phyloP scores from a whole-genome alignment of 2,113 vertebrate species.

The Eclectus roratus region DNA sequence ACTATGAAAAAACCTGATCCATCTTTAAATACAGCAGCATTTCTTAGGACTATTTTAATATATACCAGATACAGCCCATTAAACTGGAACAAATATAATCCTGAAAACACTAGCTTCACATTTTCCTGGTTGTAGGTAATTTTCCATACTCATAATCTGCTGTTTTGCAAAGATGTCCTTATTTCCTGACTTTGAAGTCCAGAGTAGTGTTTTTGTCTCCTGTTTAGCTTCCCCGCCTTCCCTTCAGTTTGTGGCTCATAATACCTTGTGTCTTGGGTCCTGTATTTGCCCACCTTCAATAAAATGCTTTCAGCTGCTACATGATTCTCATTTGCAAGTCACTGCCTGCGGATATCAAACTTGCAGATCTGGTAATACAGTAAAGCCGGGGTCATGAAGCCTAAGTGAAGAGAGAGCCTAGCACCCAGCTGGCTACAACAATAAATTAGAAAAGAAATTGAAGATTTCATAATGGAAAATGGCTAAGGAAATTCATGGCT shows the following conservation, averaged over 20 bases:
- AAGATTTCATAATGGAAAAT: constrained; percentile 5
- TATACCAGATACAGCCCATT: constrained; percentile 48
- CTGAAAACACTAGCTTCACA: constrained; percentile 19
- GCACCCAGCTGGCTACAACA: neutral
- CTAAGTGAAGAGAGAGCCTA: neutral
- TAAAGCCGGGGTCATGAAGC: neutral
- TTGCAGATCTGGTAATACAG: neutral
- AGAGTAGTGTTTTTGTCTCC: neutral
- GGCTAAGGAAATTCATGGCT: neutral
- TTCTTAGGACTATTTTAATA: constrained; percentile 34
- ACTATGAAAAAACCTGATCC: neutral
- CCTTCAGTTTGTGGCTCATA: neutral
- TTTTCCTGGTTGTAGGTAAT: constrained; percentile 55
- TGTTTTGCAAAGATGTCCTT: constrained; percentile 35
- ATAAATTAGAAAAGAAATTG: neutral
- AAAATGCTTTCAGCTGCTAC: neutral
- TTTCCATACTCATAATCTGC: constrained; percentile 32
- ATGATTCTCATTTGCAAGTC: neutral
- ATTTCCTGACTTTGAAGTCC: constrained; percentile 59
- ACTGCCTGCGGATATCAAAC: neutral
- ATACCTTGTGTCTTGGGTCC: neutral
- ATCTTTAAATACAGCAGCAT: neutral
- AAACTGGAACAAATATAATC: constrained; percentile 54
- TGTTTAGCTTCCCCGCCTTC: neutral
- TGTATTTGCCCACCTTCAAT: neutral